Base-by-base conservation (phyloP, 2,888 invertebrate genomes). In the Agrilus mali region DNA sequence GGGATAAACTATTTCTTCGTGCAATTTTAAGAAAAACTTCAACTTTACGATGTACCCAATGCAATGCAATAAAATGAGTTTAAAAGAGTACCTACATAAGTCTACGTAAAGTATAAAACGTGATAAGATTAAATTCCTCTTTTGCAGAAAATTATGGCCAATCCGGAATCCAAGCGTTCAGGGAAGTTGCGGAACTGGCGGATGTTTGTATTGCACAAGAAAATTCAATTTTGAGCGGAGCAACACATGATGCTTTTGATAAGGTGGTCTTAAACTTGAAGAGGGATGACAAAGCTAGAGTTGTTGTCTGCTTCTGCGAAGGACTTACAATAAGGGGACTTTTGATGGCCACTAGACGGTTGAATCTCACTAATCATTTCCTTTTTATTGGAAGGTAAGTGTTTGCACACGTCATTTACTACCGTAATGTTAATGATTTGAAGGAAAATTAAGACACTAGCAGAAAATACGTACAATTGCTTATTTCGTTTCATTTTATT, bases 271-370 rank as follows among this genome's bases (percentile, higher is more conserved):
- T 63, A 36, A 74, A 73, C 53, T 66, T 80, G 31, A 67, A 71
- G 48, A 70, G 71, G 51, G 74, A 74, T 57, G 58, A 64, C 44
- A 66, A 72, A 50, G 72, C 78, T 45, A 60, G 69, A 33, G 82
- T 82, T 7, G 77, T 82, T 41, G 78, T 85, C 14, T 86, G 86
- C 63, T 86, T 86, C 72, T 86, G 86, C 65, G 83, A 86, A 63
- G 86, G 86, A 2, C 68, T 74, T 60, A 82, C 84, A 2, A 77
- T 84, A 47, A 66, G 77, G 43, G 75, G 77, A 13, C 67, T 84
- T 34, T 68, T 83, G 49, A 69, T 68, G 47, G 82, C 82, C 5
- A 72, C 77, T 6, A 66, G 69, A 49, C 64, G 77, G 33, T 65
- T 74, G 36, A 74, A 74, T 51, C 65, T 74, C 44, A 72, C 71